A percentile compares a stretch with the other conserved stretches of the same genome.
phyloP scores from a whole-genome alignment of 2,113 vertebrate species.

The Brienomyrus longianalis region DNA sequence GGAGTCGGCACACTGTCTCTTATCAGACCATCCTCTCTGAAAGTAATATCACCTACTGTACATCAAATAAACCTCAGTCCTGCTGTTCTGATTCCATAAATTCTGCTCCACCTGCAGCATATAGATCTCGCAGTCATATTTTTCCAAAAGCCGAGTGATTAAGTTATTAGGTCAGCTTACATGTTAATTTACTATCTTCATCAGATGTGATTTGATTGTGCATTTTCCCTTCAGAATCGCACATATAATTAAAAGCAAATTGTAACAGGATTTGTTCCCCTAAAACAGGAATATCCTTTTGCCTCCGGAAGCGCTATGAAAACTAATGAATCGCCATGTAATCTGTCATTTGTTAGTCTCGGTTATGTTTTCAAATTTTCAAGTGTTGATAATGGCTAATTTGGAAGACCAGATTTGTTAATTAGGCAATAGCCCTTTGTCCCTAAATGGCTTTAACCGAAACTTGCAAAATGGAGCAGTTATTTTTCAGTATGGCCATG shows the following conservation, averaged over 20 bases:
- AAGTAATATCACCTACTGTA: conserved; percentile 35
- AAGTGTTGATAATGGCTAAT: conserved; percentile 3
- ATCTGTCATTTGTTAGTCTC: background rate
- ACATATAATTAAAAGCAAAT: conserved; percentile 11
- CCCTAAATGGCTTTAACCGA: background rate
- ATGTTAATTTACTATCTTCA: background rate
- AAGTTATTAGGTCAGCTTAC: background rate
- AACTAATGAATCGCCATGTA: background rate
- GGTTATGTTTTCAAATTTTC: background rate
- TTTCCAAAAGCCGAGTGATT: background rate
- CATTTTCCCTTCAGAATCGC: background rate
- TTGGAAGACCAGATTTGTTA: background rate
- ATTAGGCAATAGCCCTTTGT: conserved; percentile 4
- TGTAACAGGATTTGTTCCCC: background rate
- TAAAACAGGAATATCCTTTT: background rate
- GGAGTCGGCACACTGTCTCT: conserved; percentile 18
- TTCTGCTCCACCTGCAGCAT: background rate
- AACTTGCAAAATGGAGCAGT: background rate
- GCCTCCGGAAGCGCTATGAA: background rate
- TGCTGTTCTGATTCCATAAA: conserved; percentile 13
- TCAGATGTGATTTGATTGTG: background rate
- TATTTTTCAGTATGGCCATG: background rate
- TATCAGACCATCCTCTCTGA: conserved; percentile 46
- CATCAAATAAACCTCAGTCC: conserved; percentile 43
- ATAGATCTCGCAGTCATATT: background rate